Base-by-base conservation (phyloP, 2,113 vertebrate genomes). In the Indri indri region DNA sequence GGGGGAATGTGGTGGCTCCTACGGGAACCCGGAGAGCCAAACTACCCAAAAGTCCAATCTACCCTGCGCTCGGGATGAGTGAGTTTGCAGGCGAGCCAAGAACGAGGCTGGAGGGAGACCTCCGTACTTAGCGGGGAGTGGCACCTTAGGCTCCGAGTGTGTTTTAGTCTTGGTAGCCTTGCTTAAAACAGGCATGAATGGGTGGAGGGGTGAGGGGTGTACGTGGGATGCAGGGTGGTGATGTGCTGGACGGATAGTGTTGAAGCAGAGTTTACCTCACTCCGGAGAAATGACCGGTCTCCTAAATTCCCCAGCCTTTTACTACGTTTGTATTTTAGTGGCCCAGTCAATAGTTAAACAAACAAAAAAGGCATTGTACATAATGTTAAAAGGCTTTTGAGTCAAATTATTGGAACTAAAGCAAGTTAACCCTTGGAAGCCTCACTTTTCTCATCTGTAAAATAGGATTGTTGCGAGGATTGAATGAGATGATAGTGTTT, bases 41-140 rank as follows among this genome's bases (percentile, higher is more conserved):
- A 96, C 23, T 45, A 66, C 45, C 5, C n/a, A 23, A 16, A 73
- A 73, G 6, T 2, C 6, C 9, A 3, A 13, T 45, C 5, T 2
- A 1, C 1, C 22, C 0, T 7, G 1, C 0, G 8, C 9, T 59
- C 2, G 0, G 2, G 4, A 2, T 0, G 2, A 6, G 1, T 6
- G 2, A 1, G 1, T 47, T 32, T 40, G 74, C 34, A 4, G 32
- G 22, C 0, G 3, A 16, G 5, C 11, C 11, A 7, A 5, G 10
- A 27, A 6, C 1, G 3, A 11, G 10, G 17, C 0, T 14, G 25
- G 37, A 20, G 7, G 16, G 42, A n/a, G 34, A 76, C 10, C 6
- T 30, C 0, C 0, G 23, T 65, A 13, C 0, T 11, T 10, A 14
- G 42, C 25, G 0, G 30, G 40, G 7, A 25, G 42, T 25, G 57